These are phyloP conservation scores for Dermatophagoides farinae DNA, from an alignment of 1,140 invertebrate genomes.

Conservation along the genomic window DNA sequence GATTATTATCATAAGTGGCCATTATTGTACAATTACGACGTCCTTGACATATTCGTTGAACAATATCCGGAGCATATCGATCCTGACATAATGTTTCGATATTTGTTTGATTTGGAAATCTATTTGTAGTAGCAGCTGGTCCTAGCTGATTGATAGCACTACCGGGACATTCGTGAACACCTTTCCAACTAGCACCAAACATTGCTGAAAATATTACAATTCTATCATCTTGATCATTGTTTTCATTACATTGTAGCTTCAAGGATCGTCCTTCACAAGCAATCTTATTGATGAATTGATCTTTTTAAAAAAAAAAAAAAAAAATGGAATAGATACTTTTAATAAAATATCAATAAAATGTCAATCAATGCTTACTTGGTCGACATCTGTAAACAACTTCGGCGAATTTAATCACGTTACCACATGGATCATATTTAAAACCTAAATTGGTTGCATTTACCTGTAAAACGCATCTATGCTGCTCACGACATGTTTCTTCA, in stretches of 20 bases:
- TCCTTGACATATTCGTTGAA: slow-evolving; percentile 18
- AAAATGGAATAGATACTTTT: not conserved
- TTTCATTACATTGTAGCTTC: slow-evolving; percentile 28
- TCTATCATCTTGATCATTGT: slow-evolving; percentile 30
- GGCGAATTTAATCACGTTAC: slow-evolving; percentile 59
- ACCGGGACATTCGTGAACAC: slow-evolving; percentile 58
- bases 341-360: not conserved
- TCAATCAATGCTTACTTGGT: slow-evolving; percentile 76
- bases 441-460: slow-evolving; percentile 54
- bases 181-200: slow-evolving; percentile 67
- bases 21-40: slow-evolving; percentile 16
- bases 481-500: slow-evolving; percentile 73
- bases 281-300: slow-evolving; percentile 70
- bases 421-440: slow-evolving; percentile 52
- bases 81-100: slow-evolving; percentile 16
- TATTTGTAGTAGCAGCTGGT: no score
- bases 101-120: not conserved
- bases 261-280: slow-evolving; percentile 71
- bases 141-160: no score
- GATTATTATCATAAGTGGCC: not conserved
- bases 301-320: slow-evolving; percentile 30
- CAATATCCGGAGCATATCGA: slow-evolving; percentile 18
- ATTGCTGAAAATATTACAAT: slow-evolving; percentile 74
- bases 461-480: slow-evolving; percentile 62
- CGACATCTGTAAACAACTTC: slow-evolving; percentile 82